phyloP scores from a whole-genome alignment of 2,888 invertebrate species.

The Aspidiotus destructor region DNA sequence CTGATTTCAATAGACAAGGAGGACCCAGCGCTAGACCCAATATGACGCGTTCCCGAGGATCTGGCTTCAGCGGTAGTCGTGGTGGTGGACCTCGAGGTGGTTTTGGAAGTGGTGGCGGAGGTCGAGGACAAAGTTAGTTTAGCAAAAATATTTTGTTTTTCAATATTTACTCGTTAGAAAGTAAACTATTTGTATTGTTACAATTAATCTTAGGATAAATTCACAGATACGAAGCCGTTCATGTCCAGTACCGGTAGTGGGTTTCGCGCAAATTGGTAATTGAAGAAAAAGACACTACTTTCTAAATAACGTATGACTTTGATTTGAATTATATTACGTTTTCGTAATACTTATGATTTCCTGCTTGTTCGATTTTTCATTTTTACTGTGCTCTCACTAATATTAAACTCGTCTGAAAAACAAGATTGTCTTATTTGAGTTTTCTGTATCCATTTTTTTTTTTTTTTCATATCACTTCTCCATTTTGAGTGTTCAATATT shows the following conservation, averaged over 20 bases:
- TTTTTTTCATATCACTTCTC: no score
- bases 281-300: not conserved
- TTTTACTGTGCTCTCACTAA: not conserved
- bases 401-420: no score
- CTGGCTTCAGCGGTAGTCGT: constrained; percentile 35
- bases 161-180: not conserved
- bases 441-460: no score
- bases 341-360: not conserved
- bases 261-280: constrained; percentile 10
- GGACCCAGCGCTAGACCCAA: constrained; percentile 29
- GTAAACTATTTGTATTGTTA: not conserved
- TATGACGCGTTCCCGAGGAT: constrained; percentile 36
- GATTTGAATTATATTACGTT: not conserved
- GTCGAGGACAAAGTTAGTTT: constrained; percentile 18
- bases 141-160: not conserved
- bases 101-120: constrained; percentile 32
- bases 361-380: constrained; percentile 3
- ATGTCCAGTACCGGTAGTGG: constrained; percentile 25
- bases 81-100: constrained; percentile 32
- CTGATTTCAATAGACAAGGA: constrained; percentile 41
- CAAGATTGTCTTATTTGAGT: no score
- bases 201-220: no score
- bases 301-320: not conserved
- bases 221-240: constrained; percentile 22
- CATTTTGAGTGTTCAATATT: no score